Evolutionary conservation across 1,140 invertebrate genomes (phyloP).

Genomic region (Caligus rogercresseyi): DNA sequence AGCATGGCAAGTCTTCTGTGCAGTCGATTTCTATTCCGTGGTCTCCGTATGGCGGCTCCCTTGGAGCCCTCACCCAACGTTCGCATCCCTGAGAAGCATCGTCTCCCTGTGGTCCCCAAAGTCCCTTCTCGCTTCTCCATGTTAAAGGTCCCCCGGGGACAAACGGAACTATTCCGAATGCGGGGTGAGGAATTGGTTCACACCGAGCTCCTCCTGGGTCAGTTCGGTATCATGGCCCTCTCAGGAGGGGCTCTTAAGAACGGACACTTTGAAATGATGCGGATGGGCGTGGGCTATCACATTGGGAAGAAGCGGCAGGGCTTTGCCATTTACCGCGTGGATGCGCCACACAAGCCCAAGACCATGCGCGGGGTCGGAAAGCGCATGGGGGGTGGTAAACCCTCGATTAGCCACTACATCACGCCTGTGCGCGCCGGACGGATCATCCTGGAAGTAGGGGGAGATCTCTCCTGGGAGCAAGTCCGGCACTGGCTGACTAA

Average conservation of each 20-base stretch:
- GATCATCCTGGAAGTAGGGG: slow-evolving; percentile 88
- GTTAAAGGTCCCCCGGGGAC: slow-evolving; percentile 46
- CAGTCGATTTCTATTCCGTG: not conserved
- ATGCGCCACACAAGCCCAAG: slow-evolving; percentile 82
- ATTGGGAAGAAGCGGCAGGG: slow-evolving; percentile 50
- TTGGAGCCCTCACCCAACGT: not conserved
- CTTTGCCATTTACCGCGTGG: slow-evolving; percentile 90
- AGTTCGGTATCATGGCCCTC: slow-evolving; percentile 78
- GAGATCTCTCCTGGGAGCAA: slow-evolving; percentile 67
- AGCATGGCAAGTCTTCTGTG: no score
- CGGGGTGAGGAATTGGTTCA: slow-evolving; percentile 70
- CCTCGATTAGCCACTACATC: slow-evolving; percentile 81
- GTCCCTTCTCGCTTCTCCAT: slow-evolving; percentile 4
- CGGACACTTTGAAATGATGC: slow-evolving; percentile 72
- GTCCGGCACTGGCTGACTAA: slow-evolving; percentile 45
- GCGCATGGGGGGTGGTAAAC: slow-evolving; percentile 90
- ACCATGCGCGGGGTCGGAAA: slow-evolving; percentile 77
- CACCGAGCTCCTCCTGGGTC: slow-evolving; percentile 62
- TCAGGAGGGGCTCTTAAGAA: slow-evolving; percentile 56
- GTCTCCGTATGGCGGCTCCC: not conserved
- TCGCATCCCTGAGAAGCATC: not conserved
- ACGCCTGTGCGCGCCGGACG: slow-evolving; percentile 75
- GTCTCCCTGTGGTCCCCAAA: slow-evolving; percentile 3
- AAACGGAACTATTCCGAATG: slow-evolving; percentile 57
- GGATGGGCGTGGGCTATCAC: slow-evolving; percentile 50